Evolutionary conservation across 1,140 invertebrate species (phyloP), one percentile per base, ranked within the genome.

Genomic region (Psix sp.): DNA sequence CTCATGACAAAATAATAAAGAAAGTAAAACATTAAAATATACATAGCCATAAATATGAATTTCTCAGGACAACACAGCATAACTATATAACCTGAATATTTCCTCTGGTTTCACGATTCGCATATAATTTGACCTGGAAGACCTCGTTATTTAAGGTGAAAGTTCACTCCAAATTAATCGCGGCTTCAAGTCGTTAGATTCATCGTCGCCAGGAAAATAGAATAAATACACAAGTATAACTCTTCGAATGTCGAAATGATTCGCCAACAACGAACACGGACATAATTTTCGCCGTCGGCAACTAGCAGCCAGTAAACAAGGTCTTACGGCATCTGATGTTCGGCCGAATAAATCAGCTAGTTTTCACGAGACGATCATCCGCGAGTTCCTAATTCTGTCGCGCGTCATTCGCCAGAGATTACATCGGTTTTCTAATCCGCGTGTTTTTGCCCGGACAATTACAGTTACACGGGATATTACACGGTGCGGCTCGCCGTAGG

Each of bases 401-500:
- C 48, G 35, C 51, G 24, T 24, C 38, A 17, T 35, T 62, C 35
- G 38, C 42, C 18, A 21, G 26, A 48, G 46, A 60, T 66, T 49
- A 63, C 56, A 67, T 67, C 43, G 43, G 48, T 60, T 62, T 62
- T 74, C 57, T 74, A 65, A 74, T 74, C 72, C 33, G 4, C 63
- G 63, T 60, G 46, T 65, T 68, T 68, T 65, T 74, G 43, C 56
- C 42, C 54, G 33, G 45, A 17, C 51, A 63, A 65, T 62, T 68
- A 68, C 57, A 74, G 71, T 74, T 74, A 74, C 51, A 63, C 66
- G 17, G 36, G 39, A 40, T 68, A 68, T 51, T 59, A 68, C 52
- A 60, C 49, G 46, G 31, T 17, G 26, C n/a, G 36, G 45, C 54
- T 65, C 60, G 54, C 57, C 71, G 63, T 52, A 52, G 63, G 71